Evolutionary conservation across 2,113 vertebrate genomes (phyloP).

Genomic region (Tachysurus vachellii): DNA sequence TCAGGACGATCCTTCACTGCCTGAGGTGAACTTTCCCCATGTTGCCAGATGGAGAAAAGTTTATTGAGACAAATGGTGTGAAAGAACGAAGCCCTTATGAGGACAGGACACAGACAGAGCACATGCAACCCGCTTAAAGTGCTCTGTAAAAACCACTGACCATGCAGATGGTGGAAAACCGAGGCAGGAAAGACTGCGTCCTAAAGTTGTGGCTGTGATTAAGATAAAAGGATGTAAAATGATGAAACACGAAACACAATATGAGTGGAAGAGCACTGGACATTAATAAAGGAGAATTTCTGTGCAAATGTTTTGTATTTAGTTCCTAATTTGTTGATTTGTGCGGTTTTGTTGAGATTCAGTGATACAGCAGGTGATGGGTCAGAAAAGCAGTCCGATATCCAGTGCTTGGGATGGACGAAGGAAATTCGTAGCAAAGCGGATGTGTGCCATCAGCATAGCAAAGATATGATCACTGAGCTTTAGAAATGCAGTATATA

Average conservation of each 20-base stretch:
- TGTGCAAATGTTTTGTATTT: not conserved
- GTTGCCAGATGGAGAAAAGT: slow-evolving; percentile 33
- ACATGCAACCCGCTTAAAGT: slow-evolving; percentile 16
- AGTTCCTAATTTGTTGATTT: not conserved
- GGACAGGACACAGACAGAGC: slow-evolving; percentile 27
- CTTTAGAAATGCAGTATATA: not conserved
- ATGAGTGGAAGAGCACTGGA: not conserved
- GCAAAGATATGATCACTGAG: not conserved
- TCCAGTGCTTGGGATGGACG: not conserved
- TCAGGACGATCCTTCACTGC: slow-evolving; percentile 20
- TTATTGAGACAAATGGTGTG: slow-evolving; percentile 50
- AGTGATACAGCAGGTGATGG: not conserved
- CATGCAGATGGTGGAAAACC: not conserved
- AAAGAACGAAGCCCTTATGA: slow-evolving; percentile 7
- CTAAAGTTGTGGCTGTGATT: not conserved
- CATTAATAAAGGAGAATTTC: not conserved
- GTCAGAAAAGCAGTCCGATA: not conserved
- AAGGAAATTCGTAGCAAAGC: not conserved
- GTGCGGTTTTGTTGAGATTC: not conserved
- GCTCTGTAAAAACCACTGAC: slow-evolving; percentile 29
- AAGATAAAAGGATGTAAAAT: not conserved
- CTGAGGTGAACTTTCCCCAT: slow-evolving; percentile 11
- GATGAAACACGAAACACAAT: not conserved
- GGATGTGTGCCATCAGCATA: not conserved
- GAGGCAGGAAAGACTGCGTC: not conserved